Base-by-base conservation (phyloP, 2,113 vertebrate species). In the Platanista minor region DNA sequence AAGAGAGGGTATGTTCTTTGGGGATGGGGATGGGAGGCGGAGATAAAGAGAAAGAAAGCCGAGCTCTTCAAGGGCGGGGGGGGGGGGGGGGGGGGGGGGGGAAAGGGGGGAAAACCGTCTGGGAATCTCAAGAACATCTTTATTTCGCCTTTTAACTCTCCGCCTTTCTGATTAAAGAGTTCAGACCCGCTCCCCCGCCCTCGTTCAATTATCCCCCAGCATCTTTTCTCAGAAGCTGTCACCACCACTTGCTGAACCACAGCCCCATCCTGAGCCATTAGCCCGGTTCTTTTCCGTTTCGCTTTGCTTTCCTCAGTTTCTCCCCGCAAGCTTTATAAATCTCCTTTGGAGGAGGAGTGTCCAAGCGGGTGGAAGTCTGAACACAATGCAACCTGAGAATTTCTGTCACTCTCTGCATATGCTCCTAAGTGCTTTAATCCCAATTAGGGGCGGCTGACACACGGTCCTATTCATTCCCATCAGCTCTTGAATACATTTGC, bases 381-480 rank as follows among this genome's bases (percentile, higher is more conserved):
- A 98, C 98, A 99, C 99, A 99, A 99, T 99, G 99, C 99, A 99
- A 99, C 99, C 99, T 99, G 99, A 99, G 99, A 99, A 99, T 99
- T 99, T 99, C 99, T 99, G 99, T 99, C 99, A 99, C 99, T 99
- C 99, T 99, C 99, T 99, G 99, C 99, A 99, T 99, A 99, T 99
- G 99, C 99, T 99, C 99, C 98, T 99, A 99, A 99, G 99, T 99
- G 99, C 99, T 99, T 99, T 99, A 99, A 99, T 99, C 99, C 99
- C 99, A 99, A 99, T 99, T 99, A 99, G 99, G 99, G 99, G 99
- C 99, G 99, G 99, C 99, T 99, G 99, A 99, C 99, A 99, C 99
- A 99, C 99, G 99, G 99, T 99, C 98, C 99, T 98, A 99, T 99
- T 99, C 99, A 99, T 98, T 96, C 98, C 97, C 98, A 98, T 99